A percentile compares a stretch with the other conserved stretches of the same genome.
Evolutionary conservation across 1,140 invertebrate species (phyloP).

Genomic region (Drosophila arawakana): DNA sequence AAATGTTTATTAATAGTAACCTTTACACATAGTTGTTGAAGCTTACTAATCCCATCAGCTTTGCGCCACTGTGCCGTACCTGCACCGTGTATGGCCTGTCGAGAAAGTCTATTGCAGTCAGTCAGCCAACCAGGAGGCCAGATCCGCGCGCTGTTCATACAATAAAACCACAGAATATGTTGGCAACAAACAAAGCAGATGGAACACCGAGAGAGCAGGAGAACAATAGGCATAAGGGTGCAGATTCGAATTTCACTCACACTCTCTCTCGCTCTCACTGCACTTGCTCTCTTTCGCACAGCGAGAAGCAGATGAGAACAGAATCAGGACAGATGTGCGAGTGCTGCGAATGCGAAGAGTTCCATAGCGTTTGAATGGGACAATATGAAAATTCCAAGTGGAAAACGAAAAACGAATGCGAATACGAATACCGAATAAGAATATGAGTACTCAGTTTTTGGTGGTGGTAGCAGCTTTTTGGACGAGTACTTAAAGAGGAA

Average conservation of each 20-base stretch:
- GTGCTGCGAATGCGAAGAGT: conserved; percentile 68
- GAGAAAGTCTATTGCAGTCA: conserved; percentile 20
- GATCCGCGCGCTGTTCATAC: conserved; percentile 41
- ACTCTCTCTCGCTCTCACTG: too few species aligned
- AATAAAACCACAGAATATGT: conserved; percentile 84
- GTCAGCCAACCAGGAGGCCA: conserved; percentile 78
- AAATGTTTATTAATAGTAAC: too few species aligned
- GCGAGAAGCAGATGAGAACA: conserved; percentile 56
- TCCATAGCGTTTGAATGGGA: conserved; percentile 67
- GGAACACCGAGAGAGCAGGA: conserved; percentile 37
- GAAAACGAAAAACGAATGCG: background rate
- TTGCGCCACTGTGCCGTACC: conserved; percentile 30
- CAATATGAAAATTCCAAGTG: too few species aligned
- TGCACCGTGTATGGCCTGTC: conserved; percentile 12
- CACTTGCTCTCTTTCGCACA: conserved; percentile 28
- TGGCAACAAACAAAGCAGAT: conserved; percentile 82
- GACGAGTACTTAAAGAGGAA: conserved; percentile 81
- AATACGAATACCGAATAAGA: background rate
- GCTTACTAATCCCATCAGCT: too few species aligned
- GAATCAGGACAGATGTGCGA: conserved; percentile 84
- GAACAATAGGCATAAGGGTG: conserved; percentile 72
- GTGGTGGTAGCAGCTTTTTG: conserved; percentile 48
- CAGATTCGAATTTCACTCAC: conserved; percentile 45
- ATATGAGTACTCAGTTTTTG: conserved; percentile 12
- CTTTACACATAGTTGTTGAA: too few species aligned